A percentile compares a stretch with the other conserved stretches of the same genome.
These are phyloP conservation scores for Eulemur rubriventer DNA, from an alignment of 2,797 vertebrate species.

Conservation along the genomic window DNA sequence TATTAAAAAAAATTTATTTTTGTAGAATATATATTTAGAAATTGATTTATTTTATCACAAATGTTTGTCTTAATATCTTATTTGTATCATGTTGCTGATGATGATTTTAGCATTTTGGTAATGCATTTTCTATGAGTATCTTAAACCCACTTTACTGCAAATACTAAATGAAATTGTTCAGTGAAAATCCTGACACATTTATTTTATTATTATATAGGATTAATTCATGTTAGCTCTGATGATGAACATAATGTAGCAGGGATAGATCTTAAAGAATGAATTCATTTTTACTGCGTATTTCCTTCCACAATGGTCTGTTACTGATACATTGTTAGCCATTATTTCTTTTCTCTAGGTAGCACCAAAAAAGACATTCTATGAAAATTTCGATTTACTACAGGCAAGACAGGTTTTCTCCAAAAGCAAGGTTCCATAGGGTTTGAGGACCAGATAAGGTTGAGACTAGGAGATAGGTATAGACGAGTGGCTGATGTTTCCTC, in stretches of 20 bases:
- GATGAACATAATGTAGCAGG: neutral
- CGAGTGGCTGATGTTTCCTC: neutral
- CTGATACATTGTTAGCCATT: neutral
- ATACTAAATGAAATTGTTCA: neutral
- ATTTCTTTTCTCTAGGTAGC: neutral
- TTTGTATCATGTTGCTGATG: neutral
- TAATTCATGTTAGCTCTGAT: neutral
- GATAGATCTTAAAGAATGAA: neutral
- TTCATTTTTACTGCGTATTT: neutral
- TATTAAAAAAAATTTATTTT: neutral
- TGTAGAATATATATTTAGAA: neutral
- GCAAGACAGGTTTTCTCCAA: neutral
- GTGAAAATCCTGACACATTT: neutral
- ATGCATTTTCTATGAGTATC: neutral
- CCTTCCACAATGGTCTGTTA: neutral
- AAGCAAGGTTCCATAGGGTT: neutral
- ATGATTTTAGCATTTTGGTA: neutral
- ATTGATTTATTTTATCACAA: neutral
- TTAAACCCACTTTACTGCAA: neutral
- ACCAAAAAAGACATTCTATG: neutral
- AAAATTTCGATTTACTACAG: neutral
- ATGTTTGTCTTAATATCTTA: neutral
- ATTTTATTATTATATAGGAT: neutral
- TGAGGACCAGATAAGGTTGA: neutral
- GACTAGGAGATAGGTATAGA: neutral